phyloP scores from a whole-genome alignment of 2,113 vertebrate species.

The Anolis sagrei region DNA sequence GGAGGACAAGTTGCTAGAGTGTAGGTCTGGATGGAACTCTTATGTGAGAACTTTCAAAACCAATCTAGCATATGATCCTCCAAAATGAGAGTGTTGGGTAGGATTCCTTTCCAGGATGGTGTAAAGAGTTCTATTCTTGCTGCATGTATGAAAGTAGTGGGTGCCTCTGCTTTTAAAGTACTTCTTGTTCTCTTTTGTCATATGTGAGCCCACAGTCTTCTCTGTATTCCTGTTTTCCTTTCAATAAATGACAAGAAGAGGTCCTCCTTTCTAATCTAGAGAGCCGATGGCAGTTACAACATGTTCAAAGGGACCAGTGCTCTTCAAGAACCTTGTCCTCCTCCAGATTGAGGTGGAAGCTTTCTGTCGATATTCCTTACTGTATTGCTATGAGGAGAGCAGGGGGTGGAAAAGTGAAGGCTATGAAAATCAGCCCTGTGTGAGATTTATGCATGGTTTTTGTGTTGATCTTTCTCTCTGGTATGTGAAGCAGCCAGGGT shows the following conservation, averaged over 20 bases:
- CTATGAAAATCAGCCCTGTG: background rate
- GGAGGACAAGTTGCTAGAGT: background rate
- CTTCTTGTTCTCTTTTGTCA: background rate
- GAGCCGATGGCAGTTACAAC: background rate
- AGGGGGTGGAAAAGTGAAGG: background rate
- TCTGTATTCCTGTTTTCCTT: background rate
- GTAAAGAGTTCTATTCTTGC: background rate
- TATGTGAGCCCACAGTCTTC: background rate
- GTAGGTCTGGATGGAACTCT: too few relatives aligned
- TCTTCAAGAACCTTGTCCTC: background rate
- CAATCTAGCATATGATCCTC: background rate
- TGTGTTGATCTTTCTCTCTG: background rate
- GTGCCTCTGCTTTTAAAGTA: background rate
- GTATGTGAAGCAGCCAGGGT: background rate
- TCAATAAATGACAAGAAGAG: background rate
- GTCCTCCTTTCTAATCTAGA: background rate
- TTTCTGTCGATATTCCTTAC: background rate
- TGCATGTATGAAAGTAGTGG: background rate
- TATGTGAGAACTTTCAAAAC: background rate
- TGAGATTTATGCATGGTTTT: background rate
- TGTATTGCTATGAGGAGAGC: background rate
- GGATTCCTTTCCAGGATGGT: background rate
- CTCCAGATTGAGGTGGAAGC: background rate
- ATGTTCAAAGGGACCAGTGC: background rate
- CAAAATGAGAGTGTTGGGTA: background rate